Evolutionary conservation across 2,888 invertebrate genomes (phyloP), one percentile per base, ranked within the genome.

Genomic region (Seira ritae): DNA sequence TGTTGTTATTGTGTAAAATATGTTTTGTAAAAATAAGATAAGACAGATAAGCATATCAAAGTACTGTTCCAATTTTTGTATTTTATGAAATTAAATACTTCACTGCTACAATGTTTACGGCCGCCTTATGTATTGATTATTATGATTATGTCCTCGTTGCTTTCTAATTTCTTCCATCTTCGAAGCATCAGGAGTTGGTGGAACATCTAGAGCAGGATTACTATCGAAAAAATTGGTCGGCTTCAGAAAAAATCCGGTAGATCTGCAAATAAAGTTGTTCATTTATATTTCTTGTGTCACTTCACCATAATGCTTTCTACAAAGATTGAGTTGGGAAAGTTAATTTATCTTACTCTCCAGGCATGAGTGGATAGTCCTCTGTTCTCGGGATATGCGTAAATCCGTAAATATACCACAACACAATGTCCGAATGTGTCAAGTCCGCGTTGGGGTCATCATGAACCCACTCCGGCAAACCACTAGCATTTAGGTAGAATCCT

Each of bases 301-400:
- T 8, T 8, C 12, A 12, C 42, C 42, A 42, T 4, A 42, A 42
- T 4, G 42, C 42, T n/a, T 50, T 50, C 17, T 8, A 50, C 12
- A 50, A 37, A 6, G 12, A 10, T 20, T 42, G n/a, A 20, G 6
- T n/a, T 37, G 60, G 12, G 67, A 67, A 24, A 19, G 12, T 24
- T 3, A 3, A 3, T 4, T 70, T 50, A 50, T 24, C 73, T 68
- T 60, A 80, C 80, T 80, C 68, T 24, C 15, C 68, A n/a, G 85
- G 82, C 85, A 87, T 87, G 1, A 85, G 42, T 2, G 87, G 87
- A 8, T 23, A 87, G 70, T 87, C 87, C 22, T 84, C 84, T 1
- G n/a, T 37, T 12, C 73, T 15, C 4, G 78, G 77, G 4, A 79
- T 31, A 62, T 84, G 84, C 8, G 78, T 84, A n/a, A 84, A 50